Percentiles rank a stretch among this genome's conserved stretches.
Evolutionary conservation across 2,888 invertebrate genomes (phyloP).

Genomic region (Meteorus colon): DNA sequence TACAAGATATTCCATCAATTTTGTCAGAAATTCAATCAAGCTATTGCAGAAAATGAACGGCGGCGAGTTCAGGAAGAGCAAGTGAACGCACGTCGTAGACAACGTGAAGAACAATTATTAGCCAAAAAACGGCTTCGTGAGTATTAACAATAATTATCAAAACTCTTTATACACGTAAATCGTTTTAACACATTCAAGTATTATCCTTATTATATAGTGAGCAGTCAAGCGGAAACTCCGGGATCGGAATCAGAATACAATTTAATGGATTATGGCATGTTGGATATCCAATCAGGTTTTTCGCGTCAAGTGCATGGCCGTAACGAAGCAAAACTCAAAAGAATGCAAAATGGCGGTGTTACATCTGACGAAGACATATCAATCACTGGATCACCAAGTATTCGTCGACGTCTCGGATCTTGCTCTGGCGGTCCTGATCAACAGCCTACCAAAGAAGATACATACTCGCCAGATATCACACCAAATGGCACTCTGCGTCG

Average conservation of each 20-base stretch:
- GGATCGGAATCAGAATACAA: constrained; percentile 84
- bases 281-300: constrained; percentile 82
- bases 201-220: constrained; percentile 71
- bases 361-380: constrained; percentile 80
- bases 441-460: constrained; percentile 74
- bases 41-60: constrained; percentile 89
- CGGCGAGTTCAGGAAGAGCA: constrained; percentile 90
- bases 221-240: constrained; percentile 82
- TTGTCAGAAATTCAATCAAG: constrained; percentile 89
- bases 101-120: constrained; percentile 83
- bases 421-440: constrained; percentile 72
- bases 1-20: constrained; percentile 92
- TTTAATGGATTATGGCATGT: constrained; percentile 84
- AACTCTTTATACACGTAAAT: not conserved
- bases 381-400: constrained; percentile 79
- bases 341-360: constrained; percentile 74
- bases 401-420: constrained; percentile 81
- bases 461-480: constrained; percentile 84
- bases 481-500: constrained; percentile 91
- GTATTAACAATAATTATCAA: constrained; percentile 51
- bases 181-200: constrained; percentile 19
- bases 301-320: constrained; percentile 74
- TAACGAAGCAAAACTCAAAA: constrained; percentile 71
- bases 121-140: constrained; percentile 78
- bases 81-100: constrained; percentile 84